These are phyloP conservation scores for Rhea pennata DNA, from an alignment of 2,113 vertebrate species.

Conservation along the genomic window DNA sequence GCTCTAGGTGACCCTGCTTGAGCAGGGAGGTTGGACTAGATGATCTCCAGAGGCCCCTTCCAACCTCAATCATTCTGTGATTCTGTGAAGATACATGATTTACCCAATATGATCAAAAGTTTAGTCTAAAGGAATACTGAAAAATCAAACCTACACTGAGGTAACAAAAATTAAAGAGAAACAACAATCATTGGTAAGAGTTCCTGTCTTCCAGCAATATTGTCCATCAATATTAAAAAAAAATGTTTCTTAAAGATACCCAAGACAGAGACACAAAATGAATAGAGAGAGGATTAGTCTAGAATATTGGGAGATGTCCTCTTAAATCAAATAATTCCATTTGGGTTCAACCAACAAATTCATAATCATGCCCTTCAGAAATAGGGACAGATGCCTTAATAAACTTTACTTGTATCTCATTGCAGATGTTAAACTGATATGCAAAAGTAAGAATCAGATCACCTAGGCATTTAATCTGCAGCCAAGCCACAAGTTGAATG, in stretches of 20 bases:
- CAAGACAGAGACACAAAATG: neutral
- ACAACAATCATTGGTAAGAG: neutral
- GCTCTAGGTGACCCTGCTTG: too few species aligned
- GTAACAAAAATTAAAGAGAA: neutral
- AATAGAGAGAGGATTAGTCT: fast-evolving
- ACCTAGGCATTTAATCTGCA: neutral
- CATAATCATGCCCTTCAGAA: neutral
- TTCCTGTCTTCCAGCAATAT: neutral
- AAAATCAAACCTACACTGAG: neutral
- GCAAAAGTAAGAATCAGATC: neutral
- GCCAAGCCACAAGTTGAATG: neutral
- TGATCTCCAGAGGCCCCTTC: too few species aligned
- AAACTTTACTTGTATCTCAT: neutral
- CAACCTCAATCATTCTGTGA: too few species aligned
- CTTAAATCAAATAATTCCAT: neutral
- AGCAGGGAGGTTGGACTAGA: too few species aligned
- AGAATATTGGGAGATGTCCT: neutral
- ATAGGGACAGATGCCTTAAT: neutral
- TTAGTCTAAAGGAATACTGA: neutral
- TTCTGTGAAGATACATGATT: neutral
- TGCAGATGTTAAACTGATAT: neutral
- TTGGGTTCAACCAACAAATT: neutral
- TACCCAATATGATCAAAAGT: neutral
- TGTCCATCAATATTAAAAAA: neutral
- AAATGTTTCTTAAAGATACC: neutral